Conservation (phyloP, 2,797 vertebrate species). For the Poeciliopsis presidionis region DNA sequence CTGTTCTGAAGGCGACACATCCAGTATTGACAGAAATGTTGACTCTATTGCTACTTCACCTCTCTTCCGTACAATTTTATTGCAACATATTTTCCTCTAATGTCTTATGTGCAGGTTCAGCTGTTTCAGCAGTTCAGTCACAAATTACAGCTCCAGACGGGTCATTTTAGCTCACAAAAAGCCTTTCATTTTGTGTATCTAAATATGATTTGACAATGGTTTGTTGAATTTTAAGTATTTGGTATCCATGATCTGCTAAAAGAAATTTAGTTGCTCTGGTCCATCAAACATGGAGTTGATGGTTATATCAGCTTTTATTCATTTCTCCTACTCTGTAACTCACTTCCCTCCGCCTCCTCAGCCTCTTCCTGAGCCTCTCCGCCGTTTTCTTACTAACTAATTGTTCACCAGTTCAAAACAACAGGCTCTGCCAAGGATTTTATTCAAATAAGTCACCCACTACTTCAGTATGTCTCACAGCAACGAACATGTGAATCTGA, state of each 20-base stretch:
- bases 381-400: background rate
- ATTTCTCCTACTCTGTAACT: background rate
- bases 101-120: background rate
- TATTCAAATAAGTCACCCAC: slow-evolving; percentile 7
- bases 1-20: background rate
- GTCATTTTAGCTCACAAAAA: background rate
- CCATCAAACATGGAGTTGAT: background rate
- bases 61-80: background rate
- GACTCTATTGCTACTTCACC: background rate
- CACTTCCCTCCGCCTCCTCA: slow-evolving; percentile 2
- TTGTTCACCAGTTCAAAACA: background rate
- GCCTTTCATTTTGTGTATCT: background rate
- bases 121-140: background rate
- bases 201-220: background rate
- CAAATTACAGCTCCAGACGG: background rate
- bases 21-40: background rate
- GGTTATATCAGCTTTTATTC: background rate
- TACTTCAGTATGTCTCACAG: background rate
- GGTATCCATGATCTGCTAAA: background rate
- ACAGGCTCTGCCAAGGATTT: background rate
- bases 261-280: background rate
- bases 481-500: background rate
- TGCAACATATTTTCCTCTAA: background rate
- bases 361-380: background rate
- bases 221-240: background rate